Evolutionary conservation across 2,888 invertebrate species (phyloP).

Genomic region (Drosophila pseudotalamancana): DNA sequence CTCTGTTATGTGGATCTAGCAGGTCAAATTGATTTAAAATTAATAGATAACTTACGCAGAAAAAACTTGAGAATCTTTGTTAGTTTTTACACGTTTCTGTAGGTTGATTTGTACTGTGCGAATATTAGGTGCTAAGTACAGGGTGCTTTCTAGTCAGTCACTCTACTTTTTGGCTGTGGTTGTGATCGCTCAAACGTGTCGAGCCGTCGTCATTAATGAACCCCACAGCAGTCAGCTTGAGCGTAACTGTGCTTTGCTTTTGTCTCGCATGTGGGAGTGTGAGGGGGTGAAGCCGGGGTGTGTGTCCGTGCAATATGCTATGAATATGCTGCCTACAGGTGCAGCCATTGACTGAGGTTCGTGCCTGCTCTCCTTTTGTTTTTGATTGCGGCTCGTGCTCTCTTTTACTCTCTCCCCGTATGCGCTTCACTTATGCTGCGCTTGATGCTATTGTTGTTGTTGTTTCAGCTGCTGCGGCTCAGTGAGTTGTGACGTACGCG

Average conservation of each 20-base stretch:
- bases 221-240: slow-evolving; percentile 53
- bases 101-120: neutral
- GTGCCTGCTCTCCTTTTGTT: slow-evolving; percentile 65
- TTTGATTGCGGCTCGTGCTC: slow-evolving; percentile 42
- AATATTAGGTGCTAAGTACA: neutral
- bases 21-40: too few species aligned
- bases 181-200: slow-evolving; percentile 77
- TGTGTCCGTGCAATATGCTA: slow-evolving; percentile 48
- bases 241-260: slow-evolving; percentile 76
- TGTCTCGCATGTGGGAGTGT: slow-evolving; percentile 40
- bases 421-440: slow-evolving; percentile 70
- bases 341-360: slow-evolving; percentile 70
- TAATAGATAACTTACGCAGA: too few species aligned
- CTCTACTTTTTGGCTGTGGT: slow-evolving; percentile 2
- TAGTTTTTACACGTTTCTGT: too few species aligned
- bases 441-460: slow-evolving; percentile 39
- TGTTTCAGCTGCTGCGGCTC: slow-evolving; percentile 64
- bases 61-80: too few species aligned
- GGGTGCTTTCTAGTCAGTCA: neutral
- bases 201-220: slow-evolving; percentile 75
- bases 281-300: slow-evolving; percentile 7
- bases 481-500: slow-evolving; percentile 73
- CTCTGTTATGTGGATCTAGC: too few species aligned
- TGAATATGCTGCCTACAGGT: slow-evolving; percentile 63
- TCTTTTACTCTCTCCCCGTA: slow-evolving; percentile 17